A percentile compares a stretch with the other conserved stretches of the same genome.
Evolutionary conservation across 2,888 invertebrate genomes (phyloP).

Genomic region (Lepidochrysops patricia): DNA sequence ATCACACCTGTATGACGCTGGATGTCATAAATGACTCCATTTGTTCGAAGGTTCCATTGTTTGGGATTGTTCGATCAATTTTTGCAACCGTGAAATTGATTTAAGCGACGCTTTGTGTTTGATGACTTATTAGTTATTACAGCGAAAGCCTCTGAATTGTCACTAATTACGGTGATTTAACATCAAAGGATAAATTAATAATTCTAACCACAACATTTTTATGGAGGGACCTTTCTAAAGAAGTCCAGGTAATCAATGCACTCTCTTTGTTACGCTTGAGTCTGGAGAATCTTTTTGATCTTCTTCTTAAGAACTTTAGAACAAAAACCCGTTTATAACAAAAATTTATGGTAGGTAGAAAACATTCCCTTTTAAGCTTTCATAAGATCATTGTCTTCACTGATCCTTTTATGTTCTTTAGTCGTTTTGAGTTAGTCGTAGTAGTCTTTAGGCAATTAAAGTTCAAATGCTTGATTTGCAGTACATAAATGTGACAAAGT

Average conservation of each 20-base stretch:
- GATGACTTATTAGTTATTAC: constrained; percentile 20
- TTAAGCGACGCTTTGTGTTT: constrained; percentile 26
- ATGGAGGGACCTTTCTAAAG: no score
- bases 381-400: not conserved
- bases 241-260: no score
- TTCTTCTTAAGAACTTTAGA: no score
- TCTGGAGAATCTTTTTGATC: no score
- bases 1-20: constrained; percentile 2
- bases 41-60: not conserved
- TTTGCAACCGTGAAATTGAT: constrained; percentile 53
- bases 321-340: no score
- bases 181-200: not conserved
- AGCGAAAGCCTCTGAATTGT: not conserved
- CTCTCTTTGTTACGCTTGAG: no score
- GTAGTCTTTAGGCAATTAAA: not conserved
- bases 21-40: constrained; percentile 22
- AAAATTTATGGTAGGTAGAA: not conserved
- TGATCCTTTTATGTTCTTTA: not conserved
- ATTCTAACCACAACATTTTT: no score
- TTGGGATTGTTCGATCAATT: constrained; percentile 19
- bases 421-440: not conserved
- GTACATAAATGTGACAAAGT: no score
- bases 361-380: no score
- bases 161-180: not conserved
- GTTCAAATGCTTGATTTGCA: not conserved